Evolutionary conservation across 2,113 vertebrate species (phyloP), one percentile per base, ranked within the genome.

Genomic region (Turdus rufiventris): DNA sequence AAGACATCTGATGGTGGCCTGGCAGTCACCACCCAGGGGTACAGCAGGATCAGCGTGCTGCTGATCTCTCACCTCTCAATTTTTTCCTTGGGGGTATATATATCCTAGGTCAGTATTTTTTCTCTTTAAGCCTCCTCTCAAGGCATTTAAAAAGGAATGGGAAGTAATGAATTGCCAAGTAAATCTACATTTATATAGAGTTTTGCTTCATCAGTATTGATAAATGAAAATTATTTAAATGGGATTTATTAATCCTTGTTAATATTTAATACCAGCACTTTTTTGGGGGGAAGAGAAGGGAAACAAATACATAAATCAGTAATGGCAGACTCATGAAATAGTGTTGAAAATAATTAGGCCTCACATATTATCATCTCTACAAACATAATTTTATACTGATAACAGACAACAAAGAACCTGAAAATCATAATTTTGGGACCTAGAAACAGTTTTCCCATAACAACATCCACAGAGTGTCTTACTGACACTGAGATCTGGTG

Each of bases 271-370:
- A 24, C 2, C 12, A 36, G 10, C 18, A 66, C 5, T 19, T 72
- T 45, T 93, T 33, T 18, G 0, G 14, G 6, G 14, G 17, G 9
- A 1, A 9, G 19, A 28, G 18, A 7, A 8, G 4, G 10, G 9
- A 5, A 31, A 73, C 28, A 56, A 75, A 77, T 75, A 51, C 0
- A 1, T 43, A 51, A 78, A 40, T 72, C 0, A 2, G 10, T 82
- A 75, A 54, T 71, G 75, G 38, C 31, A 56, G 24, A n/a, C 23
- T 84, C 65, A 28, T 14, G 33, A 72, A 82, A 45, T 25, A 56
- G 11, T 42, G n/a, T 33, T 51, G 26, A 82, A 81, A 58, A 58
- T 9, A 81, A 57, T 21, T 12, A 79, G 15, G 3, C 28, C 29
- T 82, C 21, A 38, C 8, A 34, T 79, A 38, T 33, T 48, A 42